Percentiles rank a stretch among this genome's conserved stretches.
phyloP scores from a whole-genome alignment of 2,113 vertebrate genomes.

The Paramisgurnus dabryanus region DNA sequence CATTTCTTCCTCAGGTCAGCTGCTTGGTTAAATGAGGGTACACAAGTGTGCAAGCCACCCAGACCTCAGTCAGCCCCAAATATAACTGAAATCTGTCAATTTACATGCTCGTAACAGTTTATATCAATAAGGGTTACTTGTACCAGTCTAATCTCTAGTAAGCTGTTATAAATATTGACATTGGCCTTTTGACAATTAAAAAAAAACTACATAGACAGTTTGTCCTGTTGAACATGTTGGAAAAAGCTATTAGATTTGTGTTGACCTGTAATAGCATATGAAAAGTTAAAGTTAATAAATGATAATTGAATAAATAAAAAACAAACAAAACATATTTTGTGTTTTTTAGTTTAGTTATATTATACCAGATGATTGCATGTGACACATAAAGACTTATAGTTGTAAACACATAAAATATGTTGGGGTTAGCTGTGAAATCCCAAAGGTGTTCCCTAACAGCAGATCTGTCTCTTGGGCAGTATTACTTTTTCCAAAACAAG shows the following conservation, averaged over 20 bases:
- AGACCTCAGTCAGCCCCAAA: slow-evolving; percentile 22
- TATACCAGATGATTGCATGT: neutral
- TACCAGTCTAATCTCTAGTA: neutral
- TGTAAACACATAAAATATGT: neutral
- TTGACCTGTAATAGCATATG: neutral
- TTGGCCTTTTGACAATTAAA: neutral
- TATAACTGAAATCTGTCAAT: slow-evolving; percentile 9
- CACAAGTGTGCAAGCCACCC: slow-evolving; percentile 28
- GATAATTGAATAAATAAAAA: no score
- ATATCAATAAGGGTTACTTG: neutral
- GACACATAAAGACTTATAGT: neutral
- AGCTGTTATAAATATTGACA: slow-evolving; percentile 15
- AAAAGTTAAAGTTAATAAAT: no score
- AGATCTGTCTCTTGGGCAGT: slow-evolving; percentile 28
- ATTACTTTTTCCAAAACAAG: slow-evolving; percentile 34
- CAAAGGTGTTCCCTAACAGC: slow-evolving; percentile 6
- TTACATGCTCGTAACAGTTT: neutral
- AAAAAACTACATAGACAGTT: neutral
- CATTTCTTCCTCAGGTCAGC: slow-evolving; percentile 15
- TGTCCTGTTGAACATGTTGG: neutral
- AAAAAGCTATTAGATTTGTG: neutral
- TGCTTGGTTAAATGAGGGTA: slow-evolving; percentile 10
- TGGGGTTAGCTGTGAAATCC: slow-evolving; percentile 29
- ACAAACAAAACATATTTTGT: no score
- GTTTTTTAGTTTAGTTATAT: neutral